Evolutionary conservation across 2,113 vertebrate species (phyloP).

Genomic region (Eurystomus gularis): DNA sequence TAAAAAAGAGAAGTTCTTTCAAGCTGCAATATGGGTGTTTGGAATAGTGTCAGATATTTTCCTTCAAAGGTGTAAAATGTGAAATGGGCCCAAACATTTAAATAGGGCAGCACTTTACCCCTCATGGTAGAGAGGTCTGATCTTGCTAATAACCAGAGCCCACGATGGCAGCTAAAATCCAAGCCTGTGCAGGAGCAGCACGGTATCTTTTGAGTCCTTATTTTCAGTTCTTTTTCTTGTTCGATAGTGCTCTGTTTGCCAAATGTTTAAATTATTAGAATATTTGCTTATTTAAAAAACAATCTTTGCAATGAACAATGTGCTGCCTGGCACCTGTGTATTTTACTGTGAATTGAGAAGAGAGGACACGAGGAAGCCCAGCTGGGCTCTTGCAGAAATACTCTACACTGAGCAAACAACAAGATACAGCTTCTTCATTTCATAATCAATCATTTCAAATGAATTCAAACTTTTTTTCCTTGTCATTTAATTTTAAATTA

Average conservation of each 20-base stretch:
- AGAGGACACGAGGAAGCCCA: not conserved
- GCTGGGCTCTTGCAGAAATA: not conserved
- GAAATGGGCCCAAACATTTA: not conserved
- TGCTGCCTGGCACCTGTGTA: not conserved
- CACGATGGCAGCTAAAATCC: accelerated
- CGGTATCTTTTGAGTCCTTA: not conserved
- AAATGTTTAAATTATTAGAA: not conserved
- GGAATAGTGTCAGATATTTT: not conserved
- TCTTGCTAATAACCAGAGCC: not conserved
- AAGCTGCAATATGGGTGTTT: not conserved
- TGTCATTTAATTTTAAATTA: constrained; percentile 38
- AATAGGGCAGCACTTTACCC: not conserved
- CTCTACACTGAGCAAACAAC: not conserved
- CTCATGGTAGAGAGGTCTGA: not conserved
- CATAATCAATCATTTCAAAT: not conserved
- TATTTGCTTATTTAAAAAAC: constrained; percentile 8
- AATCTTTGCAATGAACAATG: not conserved
- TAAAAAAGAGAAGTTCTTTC: not conserved
- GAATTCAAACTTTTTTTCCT: not conserved
- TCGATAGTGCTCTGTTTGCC: not conserved
- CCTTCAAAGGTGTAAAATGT: not conserved
- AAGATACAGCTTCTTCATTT: not conserved
- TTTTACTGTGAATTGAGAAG: not conserved
- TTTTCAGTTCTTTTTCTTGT: not conserved
- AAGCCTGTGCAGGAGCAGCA: not conserved